A percentile compares a stretch with the other conserved stretches of the same genome.
phyloP scores from a whole-genome alignment of 2,888 invertebrate genomes.

The Microctonus brassicae region DNA sequence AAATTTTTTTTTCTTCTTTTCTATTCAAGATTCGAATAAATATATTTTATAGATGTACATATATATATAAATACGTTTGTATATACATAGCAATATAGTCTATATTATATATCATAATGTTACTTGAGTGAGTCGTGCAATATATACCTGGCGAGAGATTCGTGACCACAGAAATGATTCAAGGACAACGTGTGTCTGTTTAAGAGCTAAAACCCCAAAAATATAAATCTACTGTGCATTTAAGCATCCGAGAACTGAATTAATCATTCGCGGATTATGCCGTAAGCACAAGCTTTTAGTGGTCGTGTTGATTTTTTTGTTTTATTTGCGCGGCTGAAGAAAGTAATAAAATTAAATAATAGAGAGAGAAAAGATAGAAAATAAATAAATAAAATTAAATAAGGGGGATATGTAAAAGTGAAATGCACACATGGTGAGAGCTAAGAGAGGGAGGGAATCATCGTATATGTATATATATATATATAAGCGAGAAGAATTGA shows the following conservation, averaged over 20 bases:
- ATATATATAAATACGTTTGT: neutral
- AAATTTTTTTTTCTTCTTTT: slow-evolving; percentile 8
- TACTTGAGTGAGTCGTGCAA: slow-evolving; percentile 4
- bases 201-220: slow-evolving; percentile 9
- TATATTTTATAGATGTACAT: neutral
- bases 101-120: neutral
- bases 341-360: neutral
- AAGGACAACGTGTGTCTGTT: slow-evolving; percentile 41
- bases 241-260: slow-evolving; percentile 1
- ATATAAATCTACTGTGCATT: neutral
- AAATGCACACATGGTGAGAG: slow-evolving; percentile 15
- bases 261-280: slow-evolving; percentile 17
- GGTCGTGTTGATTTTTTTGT: slow-evolving; percentile 15
- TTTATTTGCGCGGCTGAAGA: neutral
- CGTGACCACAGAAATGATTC: slow-evolving; percentile 47
- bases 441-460: no score
- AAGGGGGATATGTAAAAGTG: neutral
- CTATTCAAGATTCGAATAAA: no score
- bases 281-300: slow-evolving; percentile 16
- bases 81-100: no score
- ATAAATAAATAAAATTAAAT: neutral
- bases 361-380: slow-evolving; percentile 1
- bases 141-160: slow-evolving; percentile 35
- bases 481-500: neutral
- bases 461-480: no score